Evolutionary conservation across 2,797 vertebrate species (phyloP), one percentile per base, ranked within the genome.

Genomic region (Danio jaintianensis): DNA sequence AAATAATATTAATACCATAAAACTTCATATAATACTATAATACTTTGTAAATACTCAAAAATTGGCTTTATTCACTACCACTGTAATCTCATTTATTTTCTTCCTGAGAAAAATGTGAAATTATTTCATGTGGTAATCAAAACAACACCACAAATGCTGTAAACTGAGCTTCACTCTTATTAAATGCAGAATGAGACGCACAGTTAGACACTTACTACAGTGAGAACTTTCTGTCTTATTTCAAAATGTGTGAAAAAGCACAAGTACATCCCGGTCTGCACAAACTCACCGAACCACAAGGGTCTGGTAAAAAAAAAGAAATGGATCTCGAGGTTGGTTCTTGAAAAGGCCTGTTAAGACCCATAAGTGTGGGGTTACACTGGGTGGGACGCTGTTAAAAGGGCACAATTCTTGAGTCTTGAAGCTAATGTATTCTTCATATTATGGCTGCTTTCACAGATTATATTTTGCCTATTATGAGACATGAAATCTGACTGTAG

Each of bases 401-500:
- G 0, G 36, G 38, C 11, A 13, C 71, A 42, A 40, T 16, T 18
- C 50, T 9, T 55, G 16, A 18, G 7, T 20, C 50, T 5, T 55
- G 38, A 55, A 8, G 50, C 15, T 52, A 20, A 55, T 48, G 7
- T 52, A 69, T 69, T 72, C 18, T 72, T 72, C 7, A 42, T 11
- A 20, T 38, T 56, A 43, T 4, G 18, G 47, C 36, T 18, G 18
- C 42, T 64, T 18, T 74, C 16, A 2, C n/a, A 11, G 18, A 22
- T 55, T 16, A 55, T 29, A 18, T 50, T 42, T 52, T 7, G 9
- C 6, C 3, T 56, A 16, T 18, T 47, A 7, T n/a, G 42, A 78
- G 63, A 74, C 43, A 68, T 47, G 12, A 38, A 1, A 59, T 68
- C 22, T 78, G 64, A 68, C 67, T 59, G 42, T 38, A 47, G 63